Conservation (phyloP, 2,797 vertebrate genomes). For the Aulostomus chinensis region DNA sequence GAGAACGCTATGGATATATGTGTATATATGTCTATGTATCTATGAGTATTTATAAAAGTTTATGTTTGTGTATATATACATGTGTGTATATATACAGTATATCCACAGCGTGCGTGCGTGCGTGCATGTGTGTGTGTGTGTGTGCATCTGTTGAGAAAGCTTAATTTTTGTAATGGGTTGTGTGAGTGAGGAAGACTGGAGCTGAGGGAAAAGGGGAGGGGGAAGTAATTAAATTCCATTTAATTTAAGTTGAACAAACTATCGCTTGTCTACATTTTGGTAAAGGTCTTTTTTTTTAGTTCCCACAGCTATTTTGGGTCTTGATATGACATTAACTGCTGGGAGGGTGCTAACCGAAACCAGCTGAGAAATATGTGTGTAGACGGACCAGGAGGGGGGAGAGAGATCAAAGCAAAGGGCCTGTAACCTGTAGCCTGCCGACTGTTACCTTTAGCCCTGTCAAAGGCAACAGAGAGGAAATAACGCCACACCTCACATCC, state of each 20-base stretch:
- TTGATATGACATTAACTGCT: slow-evolving; percentile 62
- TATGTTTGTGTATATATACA: no score
- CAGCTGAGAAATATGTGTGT: slow-evolving; percentile 48
- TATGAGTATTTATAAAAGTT: no score
- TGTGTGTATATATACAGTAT: no score
- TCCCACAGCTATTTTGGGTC: slow-evolving; percentile 56
- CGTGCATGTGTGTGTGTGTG: no score
- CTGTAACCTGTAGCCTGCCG: slow-evolving; percentile 63
- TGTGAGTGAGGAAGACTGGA: slow-evolving; percentile 26
- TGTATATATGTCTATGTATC: no score
- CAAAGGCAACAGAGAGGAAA: slow-evolving; percentile 59
- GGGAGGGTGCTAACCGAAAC: slow-evolving; percentile 58
- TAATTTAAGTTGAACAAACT: slow-evolving; percentile 57
- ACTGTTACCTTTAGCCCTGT: slow-evolving; percentile 46
- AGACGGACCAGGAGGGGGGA: slow-evolving; percentile 24
- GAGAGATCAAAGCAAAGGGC: slow-evolving; percentile 57
- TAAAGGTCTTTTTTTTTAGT: slow-evolving; percentile 29
- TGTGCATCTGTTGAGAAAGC: slow-evolving; percentile 5
- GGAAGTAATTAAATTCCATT: slow-evolving; percentile 40
- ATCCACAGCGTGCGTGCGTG: no score
- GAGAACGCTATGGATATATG: no score
- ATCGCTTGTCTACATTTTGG: slow-evolving; percentile 43
- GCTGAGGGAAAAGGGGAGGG: slow-evolving; percentile 17
- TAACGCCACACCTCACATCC: slow-evolving; percentile 68
- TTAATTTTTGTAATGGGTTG: slow-evolving; percentile 31